phyloP scores from a whole-genome alignment of 2,113 vertebrate species.

The Crotalus helleri region DNA sequence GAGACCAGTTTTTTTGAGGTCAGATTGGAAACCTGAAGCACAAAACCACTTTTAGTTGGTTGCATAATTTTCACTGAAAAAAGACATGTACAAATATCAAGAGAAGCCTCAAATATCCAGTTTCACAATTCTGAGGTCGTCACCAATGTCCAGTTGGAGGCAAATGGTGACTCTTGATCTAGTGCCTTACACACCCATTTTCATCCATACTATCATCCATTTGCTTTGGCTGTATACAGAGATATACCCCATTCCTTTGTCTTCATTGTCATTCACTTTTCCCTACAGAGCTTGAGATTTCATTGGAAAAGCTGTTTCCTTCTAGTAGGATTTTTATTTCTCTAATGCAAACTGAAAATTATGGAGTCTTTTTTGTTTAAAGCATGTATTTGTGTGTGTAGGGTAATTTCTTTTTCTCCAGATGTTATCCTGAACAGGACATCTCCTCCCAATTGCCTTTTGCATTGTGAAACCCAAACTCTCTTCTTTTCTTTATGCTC shows the following conservation, averaged over 20 bases:
- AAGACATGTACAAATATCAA: background rate
- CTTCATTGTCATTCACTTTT: background rate
- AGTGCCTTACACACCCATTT: background rate
- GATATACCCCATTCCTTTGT: background rate
- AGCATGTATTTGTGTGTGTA: background rate
- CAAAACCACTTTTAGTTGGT: background rate
- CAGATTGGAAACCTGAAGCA: slow-evolving; percentile 24
- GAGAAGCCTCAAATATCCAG: background rate
- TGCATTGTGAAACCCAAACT: background rate
- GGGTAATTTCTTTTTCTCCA: background rate
- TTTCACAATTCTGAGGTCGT: background rate
- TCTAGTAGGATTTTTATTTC: background rate
- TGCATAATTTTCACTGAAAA: background rate
- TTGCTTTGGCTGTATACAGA: background rate
- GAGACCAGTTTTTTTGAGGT: slow-evolving; percentile 14
- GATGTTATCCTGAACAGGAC: background rate
- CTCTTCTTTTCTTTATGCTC: background rate
- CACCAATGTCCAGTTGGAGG: background rate
- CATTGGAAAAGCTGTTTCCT: background rate
- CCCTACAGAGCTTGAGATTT: background rate
- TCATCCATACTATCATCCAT: background rate
- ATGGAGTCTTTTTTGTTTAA: background rate
- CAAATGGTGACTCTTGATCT: background rate
- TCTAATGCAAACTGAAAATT: background rate
- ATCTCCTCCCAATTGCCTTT: background rate